phyloP scores from a whole-genome alignment of 2,888 invertebrate species.

The Zaprionus obscuricornis region DNA sequence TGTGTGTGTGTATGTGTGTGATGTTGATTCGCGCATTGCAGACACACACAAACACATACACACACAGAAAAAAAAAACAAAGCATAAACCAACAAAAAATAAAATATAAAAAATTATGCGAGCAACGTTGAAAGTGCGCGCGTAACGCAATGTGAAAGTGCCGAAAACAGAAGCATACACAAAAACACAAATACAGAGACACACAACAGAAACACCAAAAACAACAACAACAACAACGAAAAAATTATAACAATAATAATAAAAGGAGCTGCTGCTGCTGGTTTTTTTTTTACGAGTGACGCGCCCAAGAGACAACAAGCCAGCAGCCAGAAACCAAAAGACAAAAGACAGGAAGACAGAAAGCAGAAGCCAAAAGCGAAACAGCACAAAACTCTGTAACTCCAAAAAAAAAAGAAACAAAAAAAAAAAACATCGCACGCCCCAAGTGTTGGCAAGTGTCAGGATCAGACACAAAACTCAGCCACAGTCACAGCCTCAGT shows the following conservation, averaged over 20 bases:
- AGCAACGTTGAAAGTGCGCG: conserved; percentile 45
- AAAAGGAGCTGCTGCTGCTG: conserved; percentile 64
- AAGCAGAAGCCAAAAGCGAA: conserved; percentile 23
- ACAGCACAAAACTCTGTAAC: conserved; percentile 47
- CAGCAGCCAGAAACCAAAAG: conserved; percentile 6
- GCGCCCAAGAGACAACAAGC: conserved; percentile 52
- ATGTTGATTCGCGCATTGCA: conserved; percentile 25
- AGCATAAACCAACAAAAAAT: conserved; percentile 55
- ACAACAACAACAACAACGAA: conserved; percentile 18
- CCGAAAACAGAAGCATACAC: conserved; percentile 44
- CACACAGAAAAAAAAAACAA: conserved; percentile 22
- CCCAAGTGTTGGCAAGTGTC: conserved; percentile 78
- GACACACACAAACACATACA: conserved; percentile 10
- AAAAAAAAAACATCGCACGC: conserved; percentile 46
- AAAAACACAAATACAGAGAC: conserved; percentile 42
- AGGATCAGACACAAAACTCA: conserved; percentile 65
- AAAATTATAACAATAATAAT: conserved; percentile 75
- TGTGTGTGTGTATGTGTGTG: conserved; percentile 5
- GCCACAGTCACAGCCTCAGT: conserved; percentile 9
- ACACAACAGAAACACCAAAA: conserved; percentile 13
- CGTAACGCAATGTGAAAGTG: conserved; percentile 70
- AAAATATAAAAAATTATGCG: conserved; percentile 70
- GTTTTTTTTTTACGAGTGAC: conserved; percentile 68
- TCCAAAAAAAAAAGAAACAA: conserved; percentile 44
- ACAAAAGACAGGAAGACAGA: conserved; percentile 30